Conservation (phyloP, 2,113 vertebrate species). For the Delphinapterus leucas region DNA sequence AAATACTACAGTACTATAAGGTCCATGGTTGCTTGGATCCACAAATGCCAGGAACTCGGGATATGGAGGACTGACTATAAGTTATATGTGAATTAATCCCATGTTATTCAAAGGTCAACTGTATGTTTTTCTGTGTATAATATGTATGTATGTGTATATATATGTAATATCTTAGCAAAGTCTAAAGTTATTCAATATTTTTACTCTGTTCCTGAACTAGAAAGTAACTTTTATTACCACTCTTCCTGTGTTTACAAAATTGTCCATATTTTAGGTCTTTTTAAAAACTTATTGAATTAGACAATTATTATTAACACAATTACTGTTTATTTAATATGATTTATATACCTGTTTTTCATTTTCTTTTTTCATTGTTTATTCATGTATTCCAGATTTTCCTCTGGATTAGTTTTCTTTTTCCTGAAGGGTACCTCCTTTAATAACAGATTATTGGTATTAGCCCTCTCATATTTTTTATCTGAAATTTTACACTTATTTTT, state of each 20-base stretch:
- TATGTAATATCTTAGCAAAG: neutral
- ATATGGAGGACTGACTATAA: neutral
- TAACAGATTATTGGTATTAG: neutral
- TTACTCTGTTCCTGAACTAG: neutral
- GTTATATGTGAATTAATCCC: neutral
- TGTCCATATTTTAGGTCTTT: neutral
- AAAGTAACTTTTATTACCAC: neutral
- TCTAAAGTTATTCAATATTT: neutral
- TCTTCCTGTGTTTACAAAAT: neutral
- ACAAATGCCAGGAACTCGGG: neutral
- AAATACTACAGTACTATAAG: neutral
- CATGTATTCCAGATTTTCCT: neutral
- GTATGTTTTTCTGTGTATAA: neutral
- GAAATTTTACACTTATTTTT: neutral
- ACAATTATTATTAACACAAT: neutral
- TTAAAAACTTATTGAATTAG: neutral
- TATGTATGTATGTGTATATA: neutral
- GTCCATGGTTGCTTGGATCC: neutral
- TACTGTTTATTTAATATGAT: neutral
- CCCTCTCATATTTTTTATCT: neutral
- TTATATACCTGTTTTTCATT: neutral
- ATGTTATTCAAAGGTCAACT: neutral
- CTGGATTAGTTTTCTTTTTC: neutral
- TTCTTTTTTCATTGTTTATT: neutral
- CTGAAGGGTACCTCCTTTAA: neutral